phyloP scores from a whole-genome alignment of 2,888 invertebrate species.

The Scelioninae gen. 1 region DNA sequence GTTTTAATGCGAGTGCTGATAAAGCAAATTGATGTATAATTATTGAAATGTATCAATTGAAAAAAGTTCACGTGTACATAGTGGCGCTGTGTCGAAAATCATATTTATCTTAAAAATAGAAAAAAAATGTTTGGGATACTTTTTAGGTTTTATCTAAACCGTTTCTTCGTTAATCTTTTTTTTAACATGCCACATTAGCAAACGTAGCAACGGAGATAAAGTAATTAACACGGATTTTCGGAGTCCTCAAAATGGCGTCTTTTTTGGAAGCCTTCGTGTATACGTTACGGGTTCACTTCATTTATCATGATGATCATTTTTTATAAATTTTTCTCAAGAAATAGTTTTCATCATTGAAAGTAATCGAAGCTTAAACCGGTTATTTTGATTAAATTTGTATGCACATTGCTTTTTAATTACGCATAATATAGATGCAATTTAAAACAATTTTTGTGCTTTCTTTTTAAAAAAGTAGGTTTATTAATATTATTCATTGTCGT shows the following conservation, averaged over 20 bases:
- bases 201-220: conserved; percentile 26
- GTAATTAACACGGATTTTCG: conserved; percentile 39
- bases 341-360: too few species aligned
- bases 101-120: conserved; percentile 6
- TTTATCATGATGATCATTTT: background rate
- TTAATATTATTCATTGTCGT: too few species aligned
- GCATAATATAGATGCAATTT: too few species aligned
- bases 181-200: conserved; percentile 23
- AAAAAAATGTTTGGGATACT: background rate
- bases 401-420: too few species aligned
- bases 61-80: background rate
- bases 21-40: conserved; percentile 20
- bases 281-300: background rate
- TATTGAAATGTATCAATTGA: conserved; percentile 6
- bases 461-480: too few species aligned
- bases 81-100: background rate
- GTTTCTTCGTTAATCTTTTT: conserved; percentile 3
- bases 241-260: conserved; percentile 41
- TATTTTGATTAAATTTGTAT: too few species aligned
- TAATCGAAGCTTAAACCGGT: too few species aligned
- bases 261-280: background rate
- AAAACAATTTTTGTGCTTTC: too few species aligned
- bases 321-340: too few species aligned
- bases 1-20: conserved; percentile 9
- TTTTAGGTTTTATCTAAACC: conserved; percentile 23